Evolutionary conservation across 2,888 invertebrate genomes (phyloP), one percentile per base, ranked within the genome.

Genomic region (Hoplodrina blanda): DNA sequence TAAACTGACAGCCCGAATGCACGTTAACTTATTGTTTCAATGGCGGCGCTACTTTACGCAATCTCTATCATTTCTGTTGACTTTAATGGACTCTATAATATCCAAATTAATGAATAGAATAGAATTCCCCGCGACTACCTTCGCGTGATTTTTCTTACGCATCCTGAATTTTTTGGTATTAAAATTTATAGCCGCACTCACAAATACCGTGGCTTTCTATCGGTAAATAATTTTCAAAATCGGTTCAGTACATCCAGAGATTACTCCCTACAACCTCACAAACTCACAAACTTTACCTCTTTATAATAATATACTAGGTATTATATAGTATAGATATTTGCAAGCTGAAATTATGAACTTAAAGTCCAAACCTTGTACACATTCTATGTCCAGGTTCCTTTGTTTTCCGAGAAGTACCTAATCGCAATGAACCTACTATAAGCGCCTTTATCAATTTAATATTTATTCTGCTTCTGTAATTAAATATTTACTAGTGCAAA

Each of bases 1-100:
- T 61, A 71, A 67, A 62, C 68, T 65, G 60, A 44, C 78, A 71
- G 55, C 44, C 44, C 25, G 10, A 69, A 74, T 71, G 59, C 70
- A 71, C 30, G 63, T 60, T 37, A 46, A 68, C 19, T 52, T 75
- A 52, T 69, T 67, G 68, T 67, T 70, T 65, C 57, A 65, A 68
- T 64, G 49, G 53, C 66, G n/a, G 20, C 52, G 10, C 54, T 33
- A 46, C 61, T 44, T 10, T 10, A 49, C 37, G 15, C 66, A 80
- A 65, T 62, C 52, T 62, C 19, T 46, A 59, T 41, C 1, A 53
- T 69, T 33, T 49, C 4, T 59, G 53, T 44, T 56, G 10, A 33
- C 25, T 56, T 50, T 61, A 54, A 63, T 79, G 44, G 49, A 50
- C 49, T 59, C 44, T 50, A 11, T 53, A 41, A 59, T 49, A 62